phyloP scores from a whole-genome alignment of 1,140 invertebrate species.

The Cyclina sinensis region DNA sequence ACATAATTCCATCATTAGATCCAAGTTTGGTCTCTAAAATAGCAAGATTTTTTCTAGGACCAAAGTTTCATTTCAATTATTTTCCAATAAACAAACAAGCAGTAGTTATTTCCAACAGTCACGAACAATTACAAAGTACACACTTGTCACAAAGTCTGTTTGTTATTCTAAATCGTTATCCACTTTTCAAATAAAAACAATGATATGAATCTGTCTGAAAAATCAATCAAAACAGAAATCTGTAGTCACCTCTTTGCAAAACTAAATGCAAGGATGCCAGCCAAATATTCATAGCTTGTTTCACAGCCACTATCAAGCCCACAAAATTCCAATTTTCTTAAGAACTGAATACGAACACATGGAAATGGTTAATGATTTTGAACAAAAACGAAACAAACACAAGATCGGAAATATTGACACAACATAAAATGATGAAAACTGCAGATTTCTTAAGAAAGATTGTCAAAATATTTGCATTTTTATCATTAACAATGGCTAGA shows the following conservation, averaged over 20 bases:
- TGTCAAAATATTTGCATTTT: conserved; percentile 36
- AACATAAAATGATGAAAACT: neutral
- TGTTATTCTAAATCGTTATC: conserved; percentile 5
- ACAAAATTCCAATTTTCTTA: no score
- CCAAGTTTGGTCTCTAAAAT: no score
- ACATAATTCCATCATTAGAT: no score
- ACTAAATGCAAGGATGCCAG: no score
- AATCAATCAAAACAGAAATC: neutral
- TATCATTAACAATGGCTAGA: neutral
- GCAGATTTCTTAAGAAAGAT: neutral
- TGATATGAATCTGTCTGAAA: neutral
- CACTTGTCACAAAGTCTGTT: neutral
- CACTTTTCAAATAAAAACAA: neutral
- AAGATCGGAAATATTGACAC: conserved; percentile 6
- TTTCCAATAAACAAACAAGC: conserved; percentile 10
- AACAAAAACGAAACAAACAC: conserved; percentile 10
- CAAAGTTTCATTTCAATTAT: neutral
- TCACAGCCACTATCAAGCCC: no score
- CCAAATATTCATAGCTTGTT: no score
- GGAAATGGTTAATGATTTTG: neutral
- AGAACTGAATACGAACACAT: neutral
- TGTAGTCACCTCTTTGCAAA: neutral
- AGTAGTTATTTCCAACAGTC: conserved; percentile 13
- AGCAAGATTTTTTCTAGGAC: no score
- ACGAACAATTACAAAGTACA: conserved; percentile 5